phyloP scores from a whole-genome alignment of 2,113 vertebrate genomes.

The Apistogramma diplotaenia region DNA sequence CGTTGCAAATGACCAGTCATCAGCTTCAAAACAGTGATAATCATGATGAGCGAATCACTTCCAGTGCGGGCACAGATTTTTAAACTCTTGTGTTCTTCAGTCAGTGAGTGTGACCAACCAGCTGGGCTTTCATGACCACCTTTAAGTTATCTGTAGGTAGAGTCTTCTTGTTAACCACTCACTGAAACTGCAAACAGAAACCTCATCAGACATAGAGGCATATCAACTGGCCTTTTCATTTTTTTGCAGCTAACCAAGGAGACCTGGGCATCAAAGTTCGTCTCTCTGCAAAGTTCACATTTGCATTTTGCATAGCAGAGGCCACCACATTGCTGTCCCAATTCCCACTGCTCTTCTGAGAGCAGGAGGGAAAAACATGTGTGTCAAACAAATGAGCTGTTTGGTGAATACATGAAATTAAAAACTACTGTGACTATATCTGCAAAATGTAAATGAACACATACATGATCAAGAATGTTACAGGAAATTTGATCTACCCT shows the following conservation, averaged over 20 bases:
- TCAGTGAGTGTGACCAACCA: neutral
- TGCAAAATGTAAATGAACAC: neutral
- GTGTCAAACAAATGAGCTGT: neutral
- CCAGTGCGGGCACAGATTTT: neutral
- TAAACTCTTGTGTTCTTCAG: neutral
- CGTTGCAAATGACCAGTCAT: neutral
- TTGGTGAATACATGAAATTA: neutral
- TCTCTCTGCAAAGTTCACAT: constrained; percentile 74
- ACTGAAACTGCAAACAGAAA: constrained; percentile 53
- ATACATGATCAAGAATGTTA: neutral
- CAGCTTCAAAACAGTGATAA: neutral
- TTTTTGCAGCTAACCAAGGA: constrained; percentile 35
- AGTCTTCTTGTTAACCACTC: constrained; percentile 57
- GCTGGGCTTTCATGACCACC: neutral
- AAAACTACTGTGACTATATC: neutral
- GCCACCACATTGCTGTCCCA: constrained; percentile 4
- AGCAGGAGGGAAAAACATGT: neutral
- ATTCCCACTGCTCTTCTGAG: neutral
- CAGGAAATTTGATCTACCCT: neutral
- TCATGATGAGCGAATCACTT: neutral
- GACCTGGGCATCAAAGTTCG: constrained; percentile 44
- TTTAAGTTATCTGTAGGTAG: constrained; percentile 20
- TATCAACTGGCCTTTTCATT: constrained; percentile 42
- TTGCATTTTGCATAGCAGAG: constrained; percentile 63
- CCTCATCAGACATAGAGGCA: constrained; percentile 52